Evolutionary conservation across 1,140 invertebrate genomes (phyloP).

Genomic region (Papilio glaucus): DNA sequence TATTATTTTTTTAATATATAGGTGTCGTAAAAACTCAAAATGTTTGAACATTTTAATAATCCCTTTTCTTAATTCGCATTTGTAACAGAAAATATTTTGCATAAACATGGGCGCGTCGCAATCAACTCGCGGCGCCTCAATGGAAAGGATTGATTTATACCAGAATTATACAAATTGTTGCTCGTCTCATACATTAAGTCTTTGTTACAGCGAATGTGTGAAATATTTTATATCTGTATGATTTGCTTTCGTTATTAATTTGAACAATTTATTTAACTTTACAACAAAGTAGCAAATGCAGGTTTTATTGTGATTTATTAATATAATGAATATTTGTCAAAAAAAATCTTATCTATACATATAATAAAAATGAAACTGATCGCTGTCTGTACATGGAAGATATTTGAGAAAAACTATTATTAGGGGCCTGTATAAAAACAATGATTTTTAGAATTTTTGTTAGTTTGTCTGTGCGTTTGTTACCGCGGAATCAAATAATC

Average conservation of each 20-base stretch:
- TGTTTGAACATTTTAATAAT: not conserved
- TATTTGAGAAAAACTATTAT: no score
- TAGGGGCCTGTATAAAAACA: no score
- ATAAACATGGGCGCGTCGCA: slow-evolving; percentile 69
- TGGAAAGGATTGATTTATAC: slow-evolving; percentile 61
- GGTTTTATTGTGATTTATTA: no score
- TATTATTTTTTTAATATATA: no score
- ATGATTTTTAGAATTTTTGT: no score
- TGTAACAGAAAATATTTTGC: slow-evolving; percentile 58
- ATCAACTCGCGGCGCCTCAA: slow-evolving; percentile 57
- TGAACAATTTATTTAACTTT: not conserved
- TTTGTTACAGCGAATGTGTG: slow-evolving; percentile 54
- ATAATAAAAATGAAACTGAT: no score
- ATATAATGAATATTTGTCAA: no score
- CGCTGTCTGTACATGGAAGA: no score
- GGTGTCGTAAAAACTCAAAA: no score
- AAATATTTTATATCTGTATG: slow-evolving; percentile 52
- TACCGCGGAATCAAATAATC: no score
- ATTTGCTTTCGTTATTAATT: slow-evolving; percentile 28
- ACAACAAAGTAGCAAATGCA: not conserved
- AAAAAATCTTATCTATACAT: no score
- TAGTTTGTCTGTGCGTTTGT: no score
- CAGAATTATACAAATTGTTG: slow-evolving; percentile 72
- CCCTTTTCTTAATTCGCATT: not conserved
- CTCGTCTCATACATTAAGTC: slow-evolving; percentile 44